Conservation (phyloP, 2,797 vertebrate species). For the Coregonus suidteri region DNA sequence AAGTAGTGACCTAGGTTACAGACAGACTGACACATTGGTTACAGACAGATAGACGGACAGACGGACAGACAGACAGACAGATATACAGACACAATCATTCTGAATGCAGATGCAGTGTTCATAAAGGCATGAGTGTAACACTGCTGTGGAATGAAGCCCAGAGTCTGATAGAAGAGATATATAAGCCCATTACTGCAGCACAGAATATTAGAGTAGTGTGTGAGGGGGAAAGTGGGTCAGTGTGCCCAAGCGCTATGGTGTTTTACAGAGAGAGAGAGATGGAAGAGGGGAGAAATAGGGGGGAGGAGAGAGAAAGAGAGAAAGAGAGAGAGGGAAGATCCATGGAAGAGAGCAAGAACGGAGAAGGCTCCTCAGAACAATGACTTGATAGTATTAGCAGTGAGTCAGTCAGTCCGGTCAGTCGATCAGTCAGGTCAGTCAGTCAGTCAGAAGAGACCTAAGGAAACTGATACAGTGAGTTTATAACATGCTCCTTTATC, state of each 20-base stretch:
- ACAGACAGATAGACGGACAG: too few species aligned
- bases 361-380: neutral
- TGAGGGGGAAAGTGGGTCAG: conserved; percentile 13
- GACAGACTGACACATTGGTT: too few species aligned
- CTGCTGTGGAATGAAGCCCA: neutral
- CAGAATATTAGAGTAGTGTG: neutral
- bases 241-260: neutral
- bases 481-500: neutral
- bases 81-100: neutral
- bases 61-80: too few species aligned
- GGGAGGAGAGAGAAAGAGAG: neutral
- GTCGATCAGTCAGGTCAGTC: too few species aligned
- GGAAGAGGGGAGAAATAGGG: neutral
- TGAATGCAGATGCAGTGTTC: neutral
- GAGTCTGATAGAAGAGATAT: neutral
- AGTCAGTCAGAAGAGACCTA: neutral
- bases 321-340: neutral
- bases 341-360: neutral
- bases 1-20: neutral
- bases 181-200: conserved; percentile 9
- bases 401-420: neutral
- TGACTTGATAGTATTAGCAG: neutral
- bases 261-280: conserved; percentile 1
- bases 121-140: neutral
- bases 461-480: neutral